Base-by-base conservation (phyloP, 2,888 invertebrate genomes). In the Mimas tiliae region DNA sequence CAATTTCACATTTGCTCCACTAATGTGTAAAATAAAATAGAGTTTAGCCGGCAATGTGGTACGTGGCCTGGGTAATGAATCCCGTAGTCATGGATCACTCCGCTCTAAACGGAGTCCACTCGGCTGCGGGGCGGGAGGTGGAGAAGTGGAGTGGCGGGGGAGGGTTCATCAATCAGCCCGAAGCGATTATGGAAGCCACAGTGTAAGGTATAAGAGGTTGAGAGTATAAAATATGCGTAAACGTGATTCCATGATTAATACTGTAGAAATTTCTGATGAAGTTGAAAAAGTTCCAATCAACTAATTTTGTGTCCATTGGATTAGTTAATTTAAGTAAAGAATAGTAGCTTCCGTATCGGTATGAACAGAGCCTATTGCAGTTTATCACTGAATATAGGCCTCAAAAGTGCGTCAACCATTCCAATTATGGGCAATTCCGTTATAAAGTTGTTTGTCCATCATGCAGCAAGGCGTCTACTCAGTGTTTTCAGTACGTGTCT, bases 121-220 rank as follows among this genome's bases (percentile, higher is more conserved):
- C 69, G 72, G 71, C 67, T 72, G 70, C 72, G 27, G 70, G 75
- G 79, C 19, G 16, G 73, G 74, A 75, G 78, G 76, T 72, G 74
- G 72, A 9, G 73, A 69, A 80, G 81, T 76, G 73, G 73, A 69
- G 76, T 67, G 79, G 81, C 82, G 76, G 79, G 83, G 85, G 81
- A 78, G 81, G 77, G 83, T 86, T 90, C 93, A 94, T 93, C 93
- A 93, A 93, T 93, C 93, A 93, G 93, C 92, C 85, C 68, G 77
- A 82, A 90, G 91, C 90, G 93, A 93, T 93, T 92, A 92, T 89
- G 77, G 71, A 33, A 76, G 50, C 68, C 63, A 50, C 78, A 87
- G 84, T 62, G 16, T 72, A 77, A 87, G 73, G 64, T 55, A 70
- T 0, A 63, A 68, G 74, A 64, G 69, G 42, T 12, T 11, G 42